A percentile compares a stretch with the other conserved stretches of the same genome.
Conservation (phyloP, 2,888 invertebrate genomes). For the Pseudoips prasinana region DNA sequence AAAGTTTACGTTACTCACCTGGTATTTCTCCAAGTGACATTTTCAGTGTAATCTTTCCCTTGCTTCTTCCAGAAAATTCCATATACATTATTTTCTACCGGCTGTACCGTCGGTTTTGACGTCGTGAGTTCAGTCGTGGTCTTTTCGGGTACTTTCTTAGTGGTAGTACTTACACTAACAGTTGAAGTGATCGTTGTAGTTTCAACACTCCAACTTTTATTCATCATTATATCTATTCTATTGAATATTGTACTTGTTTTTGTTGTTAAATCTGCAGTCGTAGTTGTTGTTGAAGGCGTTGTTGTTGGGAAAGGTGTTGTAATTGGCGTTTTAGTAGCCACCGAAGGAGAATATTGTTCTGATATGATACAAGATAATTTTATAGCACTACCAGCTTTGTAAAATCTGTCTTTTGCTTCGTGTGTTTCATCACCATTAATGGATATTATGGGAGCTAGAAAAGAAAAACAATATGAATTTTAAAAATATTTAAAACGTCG, state of each 20-base stretch:
- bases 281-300: constrained; percentile 54
- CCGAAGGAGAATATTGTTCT: constrained; percentile 59
- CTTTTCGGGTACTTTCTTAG: constrained; percentile 51
- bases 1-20: too few species aligned
- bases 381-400: constrained; percentile 88
- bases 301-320: constrained; percentile 49
- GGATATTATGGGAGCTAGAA: constrained; percentile 86
- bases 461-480: constrained; percentile 1
- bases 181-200: constrained; percentile 72
- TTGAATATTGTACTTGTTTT: constrained; percentile 72
- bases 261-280: constrained; percentile 65
- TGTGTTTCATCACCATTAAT: constrained; percentile 87
- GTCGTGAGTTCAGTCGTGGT: constrained; percentile 53
- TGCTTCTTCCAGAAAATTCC: constrained; percentile 76
- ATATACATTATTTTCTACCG: constrained; percentile 67
- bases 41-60: constrained; percentile 66
- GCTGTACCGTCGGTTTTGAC: constrained; percentile 46
- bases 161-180: constrained; percentile 69
- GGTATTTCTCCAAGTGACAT: constrained; percentile 69
- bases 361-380: constrained; percentile 84
- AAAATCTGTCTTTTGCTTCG: constrained; percentile 86
- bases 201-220: constrained; percentile 78
- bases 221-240: constrained; percentile 76
- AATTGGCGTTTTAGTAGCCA: constrained; percentile 51
- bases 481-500: too few species aligned